A percentile compares a stretch with the other conserved stretches of the same genome.
Evolutionary conservation across 2,113 vertebrate species (phyloP).

Genomic region (Myiopsitta monachus): DNA sequence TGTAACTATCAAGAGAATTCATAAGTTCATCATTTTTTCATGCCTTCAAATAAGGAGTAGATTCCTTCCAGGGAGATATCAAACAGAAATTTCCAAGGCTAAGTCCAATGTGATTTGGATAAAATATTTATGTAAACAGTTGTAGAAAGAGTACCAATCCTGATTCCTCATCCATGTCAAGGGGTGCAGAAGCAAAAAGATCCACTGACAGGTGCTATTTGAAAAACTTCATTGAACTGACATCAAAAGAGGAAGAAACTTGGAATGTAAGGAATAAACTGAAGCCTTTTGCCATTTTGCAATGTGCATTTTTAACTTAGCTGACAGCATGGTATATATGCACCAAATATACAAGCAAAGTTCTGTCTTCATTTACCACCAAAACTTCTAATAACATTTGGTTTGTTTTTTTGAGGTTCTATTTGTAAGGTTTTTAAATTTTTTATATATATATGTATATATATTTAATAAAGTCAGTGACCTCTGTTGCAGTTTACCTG

Average conservation of each 20-base stretch:
- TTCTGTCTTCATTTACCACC: background rate
- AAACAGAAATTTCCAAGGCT: background rate
- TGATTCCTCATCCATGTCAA: background rate
- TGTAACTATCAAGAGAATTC: background rate
- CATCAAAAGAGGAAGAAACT: background rate
- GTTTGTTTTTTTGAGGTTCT: background rate
- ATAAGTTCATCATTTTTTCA: constrained; percentile 15
- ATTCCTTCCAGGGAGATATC: background rate
- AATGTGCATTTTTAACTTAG: background rate
- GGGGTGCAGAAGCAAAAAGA: background rate
- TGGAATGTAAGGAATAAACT: background rate
- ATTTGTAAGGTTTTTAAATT: background rate
- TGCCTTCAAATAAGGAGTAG: background rate
- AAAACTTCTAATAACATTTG: background rate
- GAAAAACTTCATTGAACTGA: background rate
- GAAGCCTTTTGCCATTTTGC: background rate
- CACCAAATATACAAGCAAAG: background rate
- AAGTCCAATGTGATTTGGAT: background rate
- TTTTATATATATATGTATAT: background rate
- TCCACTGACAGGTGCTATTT: background rate
- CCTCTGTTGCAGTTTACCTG: background rate
- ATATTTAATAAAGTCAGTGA: background rate
- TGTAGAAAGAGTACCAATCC: background rate
- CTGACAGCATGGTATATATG: background rate
- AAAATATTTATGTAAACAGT: background rate